A percentile compares a stretch with the other conserved stretches of the same genome.
Evolutionary conservation across 1,140 invertebrate genomes (phyloP).

Genomic region (Melanaphis sacchari): DNA sequence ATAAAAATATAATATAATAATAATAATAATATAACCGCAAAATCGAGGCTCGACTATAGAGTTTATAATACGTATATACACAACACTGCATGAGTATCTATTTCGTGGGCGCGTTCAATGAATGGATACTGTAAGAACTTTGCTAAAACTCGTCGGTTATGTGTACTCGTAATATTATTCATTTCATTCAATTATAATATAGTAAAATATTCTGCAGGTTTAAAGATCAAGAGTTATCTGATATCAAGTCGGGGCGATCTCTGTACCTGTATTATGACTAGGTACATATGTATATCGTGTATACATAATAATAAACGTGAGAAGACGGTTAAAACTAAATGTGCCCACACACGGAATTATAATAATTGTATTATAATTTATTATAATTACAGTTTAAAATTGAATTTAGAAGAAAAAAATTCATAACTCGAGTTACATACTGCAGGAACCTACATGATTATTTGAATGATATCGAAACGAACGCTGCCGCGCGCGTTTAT

Average conservation of each 20-base stretch:
- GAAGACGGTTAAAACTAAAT: background rate
- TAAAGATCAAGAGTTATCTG: slow-evolving; percentile 11
- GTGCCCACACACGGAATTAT: background rate
- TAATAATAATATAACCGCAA: background rate
- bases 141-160: background rate
- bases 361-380: slow-evolving; percentile 9
- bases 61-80: background rate
- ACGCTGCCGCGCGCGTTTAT: background rate
- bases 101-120: background rate
- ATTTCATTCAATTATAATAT: background rate
- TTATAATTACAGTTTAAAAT: background rate
- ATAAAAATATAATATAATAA: background rate
- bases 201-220: background rate
- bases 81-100: background rate
- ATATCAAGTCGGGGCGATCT: background rate
- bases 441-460: background rate
- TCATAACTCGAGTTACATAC: background rate
- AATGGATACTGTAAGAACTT: background rate
- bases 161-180: background rate
- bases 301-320: background rate
- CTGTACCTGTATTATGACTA: background rate
- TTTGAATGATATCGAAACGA: background rate
- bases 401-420: background rate
- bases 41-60: background rate
- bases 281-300: background rate